Percentiles rank a stretch among this genome's conserved stretches.
Evolutionary conservation across 92 coral and sea anemone species (phyloP).

Genomic region (Palythoa heliodiscus): DNA sequence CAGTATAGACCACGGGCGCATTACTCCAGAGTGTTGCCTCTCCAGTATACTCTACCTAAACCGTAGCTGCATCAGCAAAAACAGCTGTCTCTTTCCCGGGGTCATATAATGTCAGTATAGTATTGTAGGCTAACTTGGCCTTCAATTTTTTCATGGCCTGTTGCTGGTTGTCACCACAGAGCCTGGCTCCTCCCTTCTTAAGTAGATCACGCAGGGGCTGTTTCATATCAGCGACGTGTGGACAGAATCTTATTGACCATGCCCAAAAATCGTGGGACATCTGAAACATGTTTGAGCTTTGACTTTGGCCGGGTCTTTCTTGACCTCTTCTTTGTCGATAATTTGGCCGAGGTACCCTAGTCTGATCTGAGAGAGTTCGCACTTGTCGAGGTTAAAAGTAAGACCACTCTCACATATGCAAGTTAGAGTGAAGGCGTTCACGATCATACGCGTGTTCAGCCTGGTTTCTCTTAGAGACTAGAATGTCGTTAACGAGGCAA

Average conservation of each 20-base stretch:
- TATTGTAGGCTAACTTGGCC: slow-evolving; percentile 47
- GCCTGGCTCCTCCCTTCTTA: slow-evolving; percentile 33
- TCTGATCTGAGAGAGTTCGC: slow-evolving; percentile 16
- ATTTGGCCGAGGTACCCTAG: too few species aligned
- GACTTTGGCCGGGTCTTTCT: too few species aligned
- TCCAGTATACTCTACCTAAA: background rate
- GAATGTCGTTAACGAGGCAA: slow-evolving; percentile 6
- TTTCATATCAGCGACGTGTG: background rate
- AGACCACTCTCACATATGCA: slow-evolving; percentile 35
- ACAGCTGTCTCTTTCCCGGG: too few species aligned
- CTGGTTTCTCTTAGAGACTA: background rate
- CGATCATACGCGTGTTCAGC: slow-evolving; percentile 24
- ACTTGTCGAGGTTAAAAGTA: slow-evolving; percentile 37
- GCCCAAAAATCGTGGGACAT: too few species aligned
- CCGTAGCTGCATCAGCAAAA: too few species aligned
- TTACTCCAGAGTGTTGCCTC: background rate
- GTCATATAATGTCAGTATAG: too few species aligned
- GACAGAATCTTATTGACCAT: slow-evolving; percentile 14
- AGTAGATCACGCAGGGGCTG: too few species aligned
- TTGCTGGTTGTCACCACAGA: slow-evolving; percentile 37
- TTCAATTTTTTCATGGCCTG: slow-evolving; percentile 30
- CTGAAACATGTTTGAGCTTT: too few species aligned
- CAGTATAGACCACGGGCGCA: too few species aligned
- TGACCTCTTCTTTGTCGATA: too few species aligned
- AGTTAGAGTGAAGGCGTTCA: background rate